Percentiles rank a stretch among this genome's conserved stretches.
These are phyloP conservation scores for Astyanax mexicanus DNA, from an alignment of 2,797 vertebrate species.

Conservation along the genomic window DNA sequence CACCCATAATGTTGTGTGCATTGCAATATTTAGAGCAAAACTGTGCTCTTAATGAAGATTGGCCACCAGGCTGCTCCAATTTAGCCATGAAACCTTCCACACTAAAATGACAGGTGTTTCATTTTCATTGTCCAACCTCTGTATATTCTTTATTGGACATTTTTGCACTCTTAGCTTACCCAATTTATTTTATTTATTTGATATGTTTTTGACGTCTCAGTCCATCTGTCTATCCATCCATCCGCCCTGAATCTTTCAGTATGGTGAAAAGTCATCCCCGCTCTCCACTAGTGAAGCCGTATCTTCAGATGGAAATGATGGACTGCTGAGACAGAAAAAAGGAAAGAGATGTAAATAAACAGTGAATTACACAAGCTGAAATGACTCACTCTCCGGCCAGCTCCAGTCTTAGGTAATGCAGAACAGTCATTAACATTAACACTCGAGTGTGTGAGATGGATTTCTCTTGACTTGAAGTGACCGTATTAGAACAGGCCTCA, in stretches of 20 bases:
- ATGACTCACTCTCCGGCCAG: neutral
- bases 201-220: no score
- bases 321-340: neutral
- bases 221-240: no score
- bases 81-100: no score
- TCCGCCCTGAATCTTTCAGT: neutral
- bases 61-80: no score
- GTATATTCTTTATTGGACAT: no score
- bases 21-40: no score
- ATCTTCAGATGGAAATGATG: neutral
- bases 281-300: neutral
- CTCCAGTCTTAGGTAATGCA: neutral
- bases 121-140: no score
- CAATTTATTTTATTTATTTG: no score
- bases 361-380: neutral
- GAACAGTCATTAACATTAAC: neutral
- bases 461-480: neutral
- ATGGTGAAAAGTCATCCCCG: neutral
- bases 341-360: neutral
- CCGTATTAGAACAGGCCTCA: slow-evolving; percentile 32
- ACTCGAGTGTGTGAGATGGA: neutral
- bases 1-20: no score
- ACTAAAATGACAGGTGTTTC: no score
- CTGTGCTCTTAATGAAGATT: no score
- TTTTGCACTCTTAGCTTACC: no score